Conservation (phyloP, 2,888 invertebrate genomes). For the Nezara viridula region DNA sequence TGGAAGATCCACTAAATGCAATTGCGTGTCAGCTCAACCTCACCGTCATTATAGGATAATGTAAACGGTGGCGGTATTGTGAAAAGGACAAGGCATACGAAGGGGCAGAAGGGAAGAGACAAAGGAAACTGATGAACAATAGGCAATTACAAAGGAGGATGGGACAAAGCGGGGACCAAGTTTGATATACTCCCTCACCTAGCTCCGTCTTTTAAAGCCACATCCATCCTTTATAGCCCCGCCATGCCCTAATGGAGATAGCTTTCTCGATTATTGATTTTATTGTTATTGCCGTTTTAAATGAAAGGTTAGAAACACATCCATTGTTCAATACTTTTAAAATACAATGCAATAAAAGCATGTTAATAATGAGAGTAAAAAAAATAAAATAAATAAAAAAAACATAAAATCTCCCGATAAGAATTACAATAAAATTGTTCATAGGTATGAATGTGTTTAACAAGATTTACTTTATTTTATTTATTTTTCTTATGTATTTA, state of each 20-base stretch:
- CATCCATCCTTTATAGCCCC: constrained; percentile 4
- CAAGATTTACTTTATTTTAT: no score
- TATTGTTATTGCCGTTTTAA: neutral
- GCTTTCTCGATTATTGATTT: neutral
- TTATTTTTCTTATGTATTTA: no score
- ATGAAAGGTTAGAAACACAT: neutral
- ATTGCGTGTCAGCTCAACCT: constrained; percentile 35
- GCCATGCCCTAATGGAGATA: neutral
- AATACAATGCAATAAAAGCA: no score
- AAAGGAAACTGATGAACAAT: constrained; percentile 51
- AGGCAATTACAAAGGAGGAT: constrained; percentile 52
- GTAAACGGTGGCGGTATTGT: constrained; percentile 5
- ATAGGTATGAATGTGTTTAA: no score
- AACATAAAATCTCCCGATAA: no score
- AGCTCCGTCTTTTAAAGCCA: constrained; percentile 9
- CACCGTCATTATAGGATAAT: constrained; percentile 40
- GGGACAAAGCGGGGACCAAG: constrained; percentile 20
- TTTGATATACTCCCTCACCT: constrained; percentile 53
- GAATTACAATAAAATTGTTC: no score
- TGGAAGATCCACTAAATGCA: neutral
- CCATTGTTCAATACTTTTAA: neutral
- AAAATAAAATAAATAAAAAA: no score
- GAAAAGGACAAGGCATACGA: neutral
- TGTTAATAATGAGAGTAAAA: no score
- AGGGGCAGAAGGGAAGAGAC: constrained; percentile 25